Conservation (phyloP, 2,797 vertebrate species). For the Rhincodon typus region DNA sequence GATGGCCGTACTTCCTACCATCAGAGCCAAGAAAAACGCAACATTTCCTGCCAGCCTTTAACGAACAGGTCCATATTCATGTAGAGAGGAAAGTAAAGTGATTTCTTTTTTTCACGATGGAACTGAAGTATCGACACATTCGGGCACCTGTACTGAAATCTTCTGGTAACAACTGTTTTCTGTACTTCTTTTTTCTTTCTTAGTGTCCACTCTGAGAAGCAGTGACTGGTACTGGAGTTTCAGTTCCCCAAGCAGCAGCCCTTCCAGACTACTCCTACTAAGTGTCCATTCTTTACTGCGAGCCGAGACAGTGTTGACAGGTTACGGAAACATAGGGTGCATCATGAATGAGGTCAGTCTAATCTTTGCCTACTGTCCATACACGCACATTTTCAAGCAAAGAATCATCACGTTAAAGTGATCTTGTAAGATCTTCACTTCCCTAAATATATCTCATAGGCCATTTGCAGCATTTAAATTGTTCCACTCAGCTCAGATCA, state of each 20-base stretch:
- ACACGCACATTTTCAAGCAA: neutral
- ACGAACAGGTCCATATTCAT: neutral
- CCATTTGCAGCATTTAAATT: neutral
- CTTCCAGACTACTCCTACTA: neutral
- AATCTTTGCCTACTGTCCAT: neutral
- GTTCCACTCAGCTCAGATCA: neutral
- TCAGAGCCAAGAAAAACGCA: neutral
- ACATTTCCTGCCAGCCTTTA: neutral
- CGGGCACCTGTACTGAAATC: neutral
- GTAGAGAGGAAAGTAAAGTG: neutral
- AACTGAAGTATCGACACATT: neutral
- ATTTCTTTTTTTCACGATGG: neutral
- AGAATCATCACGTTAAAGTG: neutral
- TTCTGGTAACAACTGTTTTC: neutral
- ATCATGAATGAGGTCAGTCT: neutral
- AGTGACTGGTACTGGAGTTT: neutral
- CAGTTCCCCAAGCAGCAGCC: neutral
- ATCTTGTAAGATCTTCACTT: neutral
- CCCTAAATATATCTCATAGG: neutral
- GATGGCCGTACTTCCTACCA: constrained; percentile 5
- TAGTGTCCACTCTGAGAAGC: neutral
- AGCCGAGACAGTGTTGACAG: neutral
- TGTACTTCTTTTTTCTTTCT: neutral
- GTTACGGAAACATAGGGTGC: neutral
- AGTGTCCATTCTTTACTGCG: neutral